Conservation (phyloP, 2,888 invertebrate species). For the Chrysina gloriosa region DNA sequence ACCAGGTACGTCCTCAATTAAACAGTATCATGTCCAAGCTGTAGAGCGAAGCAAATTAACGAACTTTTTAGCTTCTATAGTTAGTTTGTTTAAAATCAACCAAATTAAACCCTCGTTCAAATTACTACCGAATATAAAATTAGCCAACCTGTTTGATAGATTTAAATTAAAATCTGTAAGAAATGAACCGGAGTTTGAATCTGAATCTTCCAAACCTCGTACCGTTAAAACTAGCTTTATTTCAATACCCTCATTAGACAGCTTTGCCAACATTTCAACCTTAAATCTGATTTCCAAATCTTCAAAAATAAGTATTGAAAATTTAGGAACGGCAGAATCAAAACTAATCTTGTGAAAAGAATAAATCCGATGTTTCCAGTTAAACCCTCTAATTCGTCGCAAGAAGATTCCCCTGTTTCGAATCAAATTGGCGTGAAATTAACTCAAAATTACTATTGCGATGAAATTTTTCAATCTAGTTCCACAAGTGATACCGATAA, state of each 20-base stretch:
- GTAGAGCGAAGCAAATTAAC: neutral
- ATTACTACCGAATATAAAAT: conserved; percentile 5
- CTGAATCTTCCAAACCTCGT: neutral
- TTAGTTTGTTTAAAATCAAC: conserved; percentile 6
- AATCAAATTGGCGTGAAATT: conserved; percentile 8
- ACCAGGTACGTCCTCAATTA: conserved; percentile 40
- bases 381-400: neutral
- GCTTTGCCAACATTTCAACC: conserved; percentile 18
- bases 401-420: neutral
- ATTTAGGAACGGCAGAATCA: neutral
- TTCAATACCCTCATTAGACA: conserved; percentile 16
- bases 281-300: conserved; percentile 18
- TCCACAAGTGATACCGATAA: neutral
- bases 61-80: conserved; percentile 1
- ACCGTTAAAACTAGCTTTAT: neutral
- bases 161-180: neutral
- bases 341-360: conserved; percentile 3
- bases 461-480: conserved; percentile 24
- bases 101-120: conserved; percentile 10
- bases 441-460: conserved; percentile 38
- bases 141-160: neutral
- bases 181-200: neutral
- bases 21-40: neutral
- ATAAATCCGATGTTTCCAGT: conserved; percentile 12
- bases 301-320: neutral